Evolutionary conservation across 1,140 invertebrate species (phyloP).

Genomic region (Drosophila teissieri): DNA sequence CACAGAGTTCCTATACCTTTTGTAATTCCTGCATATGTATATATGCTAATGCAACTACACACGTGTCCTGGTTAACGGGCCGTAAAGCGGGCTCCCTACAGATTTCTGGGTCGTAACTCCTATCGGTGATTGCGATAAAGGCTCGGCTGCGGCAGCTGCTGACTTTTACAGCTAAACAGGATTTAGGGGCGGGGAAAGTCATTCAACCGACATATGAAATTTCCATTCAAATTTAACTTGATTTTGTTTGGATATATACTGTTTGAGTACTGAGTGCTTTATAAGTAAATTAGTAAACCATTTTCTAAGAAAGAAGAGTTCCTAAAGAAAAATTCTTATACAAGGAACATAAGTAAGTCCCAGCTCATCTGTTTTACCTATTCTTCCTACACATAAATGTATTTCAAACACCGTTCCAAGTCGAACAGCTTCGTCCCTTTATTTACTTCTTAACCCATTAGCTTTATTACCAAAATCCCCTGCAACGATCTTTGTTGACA

Average conservation of each 20-base stretch:
- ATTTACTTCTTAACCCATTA: not conserved
- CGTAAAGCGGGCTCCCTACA: slow-evolving; percentile 67
- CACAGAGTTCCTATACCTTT: slow-evolving; percentile 5
- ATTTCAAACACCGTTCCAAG: too few relatives aligned
- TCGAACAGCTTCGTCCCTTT: not conserved
- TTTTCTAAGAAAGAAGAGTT: too few relatives aligned
- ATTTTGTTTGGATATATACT: too few relatives aligned
- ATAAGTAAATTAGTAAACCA: too few relatives aligned
- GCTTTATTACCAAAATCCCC: not conserved
- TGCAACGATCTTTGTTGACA: slow-evolving; percentile 1
- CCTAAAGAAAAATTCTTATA: too few relatives aligned
- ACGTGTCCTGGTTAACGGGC: slow-evolving; percentile 70
- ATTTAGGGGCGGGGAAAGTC: slow-evolving; percentile 12
- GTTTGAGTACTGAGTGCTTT: too few relatives aligned
- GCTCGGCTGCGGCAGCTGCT: slow-evolving; percentile 39
- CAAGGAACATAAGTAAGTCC: too few relatives aligned
- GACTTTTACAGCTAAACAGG: slow-evolving; percentile 38
- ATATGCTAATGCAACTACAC: slow-evolving; percentile 50
- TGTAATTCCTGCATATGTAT: not conserved
- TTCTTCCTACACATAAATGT: too few relatives aligned
- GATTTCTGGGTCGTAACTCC: slow-evolving; percentile 48
- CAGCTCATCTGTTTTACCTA: too few relatives aligned
- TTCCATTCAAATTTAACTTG: slow-evolving; percentile 32
- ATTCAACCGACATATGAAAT: slow-evolving; percentile 6
- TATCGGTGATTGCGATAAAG: slow-evolving; percentile 46